Conservation (phyloP, 64 coral and sea anemone genomes). For the Montipora foliosa region DNA sequence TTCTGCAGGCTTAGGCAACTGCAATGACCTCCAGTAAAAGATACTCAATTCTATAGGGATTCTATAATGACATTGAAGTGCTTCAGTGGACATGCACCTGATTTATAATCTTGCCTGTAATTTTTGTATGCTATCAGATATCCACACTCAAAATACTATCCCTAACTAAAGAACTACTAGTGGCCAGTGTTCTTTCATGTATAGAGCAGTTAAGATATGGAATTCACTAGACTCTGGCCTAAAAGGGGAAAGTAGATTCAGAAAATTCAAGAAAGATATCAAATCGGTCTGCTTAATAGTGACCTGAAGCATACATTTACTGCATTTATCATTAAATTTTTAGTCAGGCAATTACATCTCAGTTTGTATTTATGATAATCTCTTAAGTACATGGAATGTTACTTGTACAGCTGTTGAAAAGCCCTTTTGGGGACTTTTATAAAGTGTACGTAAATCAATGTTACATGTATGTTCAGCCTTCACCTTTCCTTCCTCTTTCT, state of each 20-base stretch:
- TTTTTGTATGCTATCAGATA: neutral
- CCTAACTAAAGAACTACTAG: neutral
- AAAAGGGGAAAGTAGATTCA: neutral
- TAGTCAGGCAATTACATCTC: neutral
- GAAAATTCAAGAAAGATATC: neutral
- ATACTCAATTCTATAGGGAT: neutral
- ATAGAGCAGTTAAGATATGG: conserved; percentile 3
- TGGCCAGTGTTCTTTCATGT: neutral
- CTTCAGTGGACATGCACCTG: neutral
- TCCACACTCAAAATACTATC: neutral
- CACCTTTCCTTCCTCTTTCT: too few relatives aligned
- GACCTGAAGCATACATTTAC: neutral
- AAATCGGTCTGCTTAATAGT: neutral
- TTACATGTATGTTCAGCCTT: too few relatives aligned
- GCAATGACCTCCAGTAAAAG: neutral
- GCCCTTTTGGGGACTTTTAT: neutral
- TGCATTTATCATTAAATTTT: neutral
- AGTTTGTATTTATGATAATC: neutral
- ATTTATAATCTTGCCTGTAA: neutral
- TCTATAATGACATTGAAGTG: neutral
- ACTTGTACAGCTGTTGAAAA: neutral
- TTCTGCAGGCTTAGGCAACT: neutral
- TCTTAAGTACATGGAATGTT: neutral
- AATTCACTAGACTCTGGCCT: neutral
- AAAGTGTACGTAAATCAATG: too few relatives aligned